Percentiles rank a stretch among this genome's conserved stretches.
These are phyloP conservation scores for Scytalopus superciliaris DNA, from an alignment of 2,113 vertebrate species.

Conservation along the genomic window DNA sequence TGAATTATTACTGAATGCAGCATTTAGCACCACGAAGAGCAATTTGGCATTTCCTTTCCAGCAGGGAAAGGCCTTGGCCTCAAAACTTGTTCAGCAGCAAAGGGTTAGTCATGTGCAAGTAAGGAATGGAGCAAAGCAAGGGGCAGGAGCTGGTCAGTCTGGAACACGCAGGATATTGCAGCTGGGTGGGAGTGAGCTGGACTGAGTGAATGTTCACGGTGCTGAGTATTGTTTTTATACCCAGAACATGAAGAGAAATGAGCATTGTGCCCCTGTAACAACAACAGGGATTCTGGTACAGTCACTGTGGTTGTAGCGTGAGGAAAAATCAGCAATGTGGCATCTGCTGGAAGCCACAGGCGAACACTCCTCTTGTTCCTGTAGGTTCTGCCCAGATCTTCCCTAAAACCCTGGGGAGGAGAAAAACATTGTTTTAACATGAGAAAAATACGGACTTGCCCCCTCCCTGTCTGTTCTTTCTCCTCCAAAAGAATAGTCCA, in stretches of 20 bases:
- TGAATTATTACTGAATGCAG: background rate
- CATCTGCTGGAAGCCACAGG: background rate
- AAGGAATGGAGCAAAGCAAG: background rate
- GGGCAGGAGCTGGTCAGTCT: background rate
- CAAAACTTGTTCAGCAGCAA: background rate
- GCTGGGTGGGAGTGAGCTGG: background rate
- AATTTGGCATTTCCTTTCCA: background rate
- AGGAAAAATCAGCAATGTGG: background rate
- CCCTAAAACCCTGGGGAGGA: background rate
- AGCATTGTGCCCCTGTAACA: background rate
- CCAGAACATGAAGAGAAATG: background rate
- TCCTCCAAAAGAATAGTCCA: background rate
- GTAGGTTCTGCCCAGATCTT: background rate
- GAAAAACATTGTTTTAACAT: background rate
- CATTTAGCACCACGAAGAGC: background rate
- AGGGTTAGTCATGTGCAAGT: background rate
- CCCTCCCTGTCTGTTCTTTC: background rate
- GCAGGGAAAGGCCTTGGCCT: background rate
- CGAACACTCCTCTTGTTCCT: background rate
- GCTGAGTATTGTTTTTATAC: background rate
- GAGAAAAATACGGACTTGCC: background rate
- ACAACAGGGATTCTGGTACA: no score
- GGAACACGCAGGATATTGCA: background rate
- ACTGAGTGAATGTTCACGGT: background rate
- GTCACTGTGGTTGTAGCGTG: background rate